A percentile compares a stretch with the other conserved stretches of the same genome.
Conservation (phyloP, 2,113 vertebrate genomes). For the Nycticebus coucang region DNA sequence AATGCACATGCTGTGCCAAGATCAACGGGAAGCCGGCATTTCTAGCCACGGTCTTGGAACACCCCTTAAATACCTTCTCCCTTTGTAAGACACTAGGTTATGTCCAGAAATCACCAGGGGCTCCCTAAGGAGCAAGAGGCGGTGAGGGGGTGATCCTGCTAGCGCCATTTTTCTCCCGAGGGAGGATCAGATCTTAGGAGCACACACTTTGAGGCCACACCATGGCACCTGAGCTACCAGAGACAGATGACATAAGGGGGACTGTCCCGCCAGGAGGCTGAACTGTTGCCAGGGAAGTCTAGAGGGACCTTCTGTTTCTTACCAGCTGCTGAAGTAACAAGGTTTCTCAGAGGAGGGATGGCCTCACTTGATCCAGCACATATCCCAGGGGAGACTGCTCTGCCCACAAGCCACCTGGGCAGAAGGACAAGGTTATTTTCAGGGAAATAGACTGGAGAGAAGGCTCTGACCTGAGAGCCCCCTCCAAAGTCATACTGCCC, state of each 20-base stretch:
- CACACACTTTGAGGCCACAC: neutral
- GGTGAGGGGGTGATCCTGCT: rapidly evolving
- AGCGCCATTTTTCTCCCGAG: neutral
- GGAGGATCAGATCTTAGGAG: neutral
- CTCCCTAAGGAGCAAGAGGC: neutral
- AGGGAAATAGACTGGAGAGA: neutral
- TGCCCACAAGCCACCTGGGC: neutral
- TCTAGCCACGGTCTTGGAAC: neutral
- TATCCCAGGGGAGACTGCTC: neutral
- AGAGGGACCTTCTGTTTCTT: constrained; percentile 36
- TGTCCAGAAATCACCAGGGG: neutral
- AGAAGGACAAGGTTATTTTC: neutral
- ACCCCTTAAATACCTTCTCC: neutral
- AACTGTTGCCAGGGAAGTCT: neutral
- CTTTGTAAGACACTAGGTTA: neutral
- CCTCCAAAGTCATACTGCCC: neutral
- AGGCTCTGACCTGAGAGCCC: neutral
- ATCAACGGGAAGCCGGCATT: neutral
- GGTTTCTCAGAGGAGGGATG: constrained; percentile 27
- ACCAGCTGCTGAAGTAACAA: constrained; percentile 21
- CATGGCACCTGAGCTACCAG: neutral
- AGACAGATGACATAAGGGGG: neutral
- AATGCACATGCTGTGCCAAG: neutral
- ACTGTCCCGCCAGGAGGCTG: neutral
- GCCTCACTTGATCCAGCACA: neutral